Percentiles rank a stretch among this genome's conserved stretches.
Conservation (phyloP, 2,888 invertebrate genomes). For the Agrochola lychnidis region DNA sequence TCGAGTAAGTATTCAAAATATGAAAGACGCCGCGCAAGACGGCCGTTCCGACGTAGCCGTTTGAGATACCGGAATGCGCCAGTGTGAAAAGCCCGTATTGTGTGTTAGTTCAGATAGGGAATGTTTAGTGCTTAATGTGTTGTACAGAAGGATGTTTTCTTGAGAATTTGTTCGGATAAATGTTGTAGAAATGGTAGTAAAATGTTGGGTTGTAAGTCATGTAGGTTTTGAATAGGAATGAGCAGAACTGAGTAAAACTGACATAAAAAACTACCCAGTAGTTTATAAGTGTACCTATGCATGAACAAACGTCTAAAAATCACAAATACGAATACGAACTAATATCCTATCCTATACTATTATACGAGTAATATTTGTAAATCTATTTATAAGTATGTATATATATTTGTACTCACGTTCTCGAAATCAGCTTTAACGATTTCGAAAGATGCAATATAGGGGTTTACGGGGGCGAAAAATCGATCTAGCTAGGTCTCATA, state of each 20-base stretch:
- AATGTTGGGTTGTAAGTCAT: conserved; percentile 6
- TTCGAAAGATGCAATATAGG: too few species aligned
- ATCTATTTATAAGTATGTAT: too few species aligned
- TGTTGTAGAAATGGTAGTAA: conserved; percentile 32
- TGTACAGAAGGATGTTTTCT: conserved; percentile 59
- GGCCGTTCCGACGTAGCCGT: conserved; percentile 58
- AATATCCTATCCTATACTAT: not conserved
- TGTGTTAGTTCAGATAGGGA: conserved; percentile 63
- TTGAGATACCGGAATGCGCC: conserved; percentile 64
- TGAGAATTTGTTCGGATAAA: conserved; percentile 57
- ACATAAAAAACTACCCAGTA: not conserved
- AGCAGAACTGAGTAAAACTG: not conserved
- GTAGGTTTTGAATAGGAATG: conserved; percentile 13
- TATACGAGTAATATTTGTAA: too few species aligned
- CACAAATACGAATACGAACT: too few species aligned
- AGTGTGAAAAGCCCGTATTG: conserved; percentile 61
- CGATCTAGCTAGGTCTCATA: too few species aligned
- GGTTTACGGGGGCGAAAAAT: too few species aligned
- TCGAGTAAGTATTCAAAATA: conserved; percentile 88
- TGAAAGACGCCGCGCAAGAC: conserved; percentile 77
- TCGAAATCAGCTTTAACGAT: too few species aligned
- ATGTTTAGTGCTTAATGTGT: conserved; percentile 63
- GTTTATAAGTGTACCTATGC: not conserved
- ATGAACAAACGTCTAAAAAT: not conserved
- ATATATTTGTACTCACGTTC: too few species aligned